Base-by-base conservation (phyloP, 2,888 invertebrate genomes). In the Amiota minor region DNA sequence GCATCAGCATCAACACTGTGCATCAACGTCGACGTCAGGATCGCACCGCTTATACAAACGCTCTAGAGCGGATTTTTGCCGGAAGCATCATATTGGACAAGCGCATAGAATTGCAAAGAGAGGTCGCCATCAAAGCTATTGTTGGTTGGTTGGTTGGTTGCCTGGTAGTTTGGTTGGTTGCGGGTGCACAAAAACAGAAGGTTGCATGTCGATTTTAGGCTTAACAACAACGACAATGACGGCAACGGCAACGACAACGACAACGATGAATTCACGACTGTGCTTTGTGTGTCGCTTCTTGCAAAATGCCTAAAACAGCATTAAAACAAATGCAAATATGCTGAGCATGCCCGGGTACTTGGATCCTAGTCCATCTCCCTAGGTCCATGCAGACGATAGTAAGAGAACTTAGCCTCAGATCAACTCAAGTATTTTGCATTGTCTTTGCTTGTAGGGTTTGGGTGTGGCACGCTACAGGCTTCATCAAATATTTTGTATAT, bases 131-230 rank as follows among this genome's bases (percentile, higher is more conserved):
- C 35, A 23, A 23, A 23, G 23, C 23, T 35, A 35, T 35, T 35
- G 35, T 35, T 35, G 35, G 35, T 35, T 35, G 35, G 35, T 35
- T 35, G 4, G 35, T 35, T 35, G 35, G 35, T 35, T 35, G n/a
- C n/a, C n/a, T n/a, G 45, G 20, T 62, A 14, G 56, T 10, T 16
- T 16, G 2, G 59, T 14, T 10, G 35, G 35, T 64, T 35, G 16
- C 3, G 79, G 71, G 74, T 72, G 72, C 77, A 75, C 82, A 76
- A 79, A 80, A 79, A 73, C 76, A 79, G 73, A 72, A 80, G 83
- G 84, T 83, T 80, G 78, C 80, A 80, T 82, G 80, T 80, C 83
- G 83, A 81, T 80, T 83, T 83, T 80, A 83, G 83, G 82, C 83
- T 84, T 83, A 83, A 81, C 79, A 78, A 64, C 78, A 78, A 75